Evolutionary conservation across 2,797 vertebrate genomes (phyloP).

Genomic region (Gambusia yucatana): DNA sequence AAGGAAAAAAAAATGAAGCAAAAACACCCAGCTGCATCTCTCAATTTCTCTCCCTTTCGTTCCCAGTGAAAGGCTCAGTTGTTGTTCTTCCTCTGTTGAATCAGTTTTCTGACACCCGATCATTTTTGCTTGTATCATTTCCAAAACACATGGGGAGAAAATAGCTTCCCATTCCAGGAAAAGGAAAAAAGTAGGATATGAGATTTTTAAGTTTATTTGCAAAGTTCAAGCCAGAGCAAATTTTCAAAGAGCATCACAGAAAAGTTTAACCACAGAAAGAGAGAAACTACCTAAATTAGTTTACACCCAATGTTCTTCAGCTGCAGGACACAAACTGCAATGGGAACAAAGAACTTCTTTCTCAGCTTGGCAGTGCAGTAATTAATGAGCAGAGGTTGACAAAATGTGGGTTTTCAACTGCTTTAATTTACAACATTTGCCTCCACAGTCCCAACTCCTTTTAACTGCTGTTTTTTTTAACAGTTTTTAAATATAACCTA

Average conservation of each 20-base stretch:
- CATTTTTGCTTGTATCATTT: conserved; percentile 44
- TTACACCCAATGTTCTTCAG: not conserved
- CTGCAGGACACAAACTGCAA: not conserved
- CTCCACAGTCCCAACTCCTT: not conserved
- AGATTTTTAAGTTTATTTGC: conserved; percentile 42
- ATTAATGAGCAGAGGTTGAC: not conserved
- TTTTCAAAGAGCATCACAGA: conserved; percentile 16
- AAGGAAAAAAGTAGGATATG: not conserved
- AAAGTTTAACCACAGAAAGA: not conserved
- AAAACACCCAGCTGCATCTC: conserved; percentile 34
- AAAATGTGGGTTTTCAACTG: conserved; percentile 4
- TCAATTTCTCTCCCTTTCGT: conserved; percentile 19
- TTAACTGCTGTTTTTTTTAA: not conserved
- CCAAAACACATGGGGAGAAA: conserved; percentile 54
- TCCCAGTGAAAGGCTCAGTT: conserved; percentile 40
- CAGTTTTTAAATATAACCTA: not conserved
- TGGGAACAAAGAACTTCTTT: not conserved
- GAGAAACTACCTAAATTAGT: not conserved
- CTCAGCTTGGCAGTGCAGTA: not conserved
- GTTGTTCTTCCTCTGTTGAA: conserved; percentile 46
- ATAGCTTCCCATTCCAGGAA: conserved; percentile 40
- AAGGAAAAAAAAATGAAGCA: conserved; percentile 1
- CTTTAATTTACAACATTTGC: not conserved
- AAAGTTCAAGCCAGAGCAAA: conserved; percentile 25
- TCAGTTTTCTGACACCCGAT: conserved; percentile 58